Evolutionary conservation across 2,113 vertebrate genomes (phyloP).

Genomic region (Oriolus oriolus): DNA sequence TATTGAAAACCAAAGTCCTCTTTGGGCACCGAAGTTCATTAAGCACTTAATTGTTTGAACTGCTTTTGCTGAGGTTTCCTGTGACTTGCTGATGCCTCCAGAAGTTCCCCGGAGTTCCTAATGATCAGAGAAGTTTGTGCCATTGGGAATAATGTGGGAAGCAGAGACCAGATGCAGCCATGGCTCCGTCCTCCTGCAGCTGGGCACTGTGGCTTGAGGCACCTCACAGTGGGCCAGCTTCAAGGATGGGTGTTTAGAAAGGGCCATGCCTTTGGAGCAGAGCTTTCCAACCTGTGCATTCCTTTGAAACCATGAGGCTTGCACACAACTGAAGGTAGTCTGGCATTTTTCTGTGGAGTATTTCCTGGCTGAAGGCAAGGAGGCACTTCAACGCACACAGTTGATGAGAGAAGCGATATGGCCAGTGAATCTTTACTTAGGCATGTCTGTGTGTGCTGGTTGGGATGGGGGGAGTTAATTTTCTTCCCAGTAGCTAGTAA

Average conservation of each 20-base stretch:
- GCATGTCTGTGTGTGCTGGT: not conserved
- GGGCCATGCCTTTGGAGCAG: not conserved
- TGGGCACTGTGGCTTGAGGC: not conserved
- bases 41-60: not conserved
- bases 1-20: not conserved
- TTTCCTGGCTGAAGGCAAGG: not conserved
- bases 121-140: not conserved
- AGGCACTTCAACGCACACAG: accelerated
- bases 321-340: not conserved
- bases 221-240: not conserved
- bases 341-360: not conserved
- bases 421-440: not conserved
- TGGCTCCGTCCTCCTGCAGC: not conserved
- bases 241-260: not conserved
- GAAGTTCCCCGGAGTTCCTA: not conserved
- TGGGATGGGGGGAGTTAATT: not conserved
- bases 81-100: not conserved
- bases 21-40: not conserved
- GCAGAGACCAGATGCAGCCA: not conserved
- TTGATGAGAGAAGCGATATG: not conserved
- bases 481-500: not conserved
- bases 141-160: not conserved
- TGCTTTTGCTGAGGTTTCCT: not conserved
- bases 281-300: not conserved
- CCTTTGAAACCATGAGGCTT: not conserved